Evolutionary conservation across 2,113 vertebrate genomes (phyloP).

Genomic region (Lagopus muta): DNA sequence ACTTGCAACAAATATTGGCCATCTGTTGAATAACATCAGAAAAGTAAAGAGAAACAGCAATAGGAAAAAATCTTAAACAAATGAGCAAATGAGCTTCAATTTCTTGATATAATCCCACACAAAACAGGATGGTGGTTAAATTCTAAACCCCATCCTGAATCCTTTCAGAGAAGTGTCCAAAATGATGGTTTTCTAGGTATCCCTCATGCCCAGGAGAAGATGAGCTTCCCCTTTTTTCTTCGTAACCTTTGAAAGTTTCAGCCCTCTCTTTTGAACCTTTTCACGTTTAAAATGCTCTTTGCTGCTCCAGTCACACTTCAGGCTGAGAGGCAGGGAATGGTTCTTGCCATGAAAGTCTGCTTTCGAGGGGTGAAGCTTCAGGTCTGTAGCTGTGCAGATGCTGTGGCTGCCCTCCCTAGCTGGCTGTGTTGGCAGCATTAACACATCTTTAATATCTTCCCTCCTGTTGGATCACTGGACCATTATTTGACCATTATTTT

Average conservation of each 20-base stretch:
- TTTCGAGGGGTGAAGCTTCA: neutral
- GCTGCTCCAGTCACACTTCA: neutral
- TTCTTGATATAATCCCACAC: neutral
- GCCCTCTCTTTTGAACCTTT: accelerated
- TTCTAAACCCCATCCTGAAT: neutral
- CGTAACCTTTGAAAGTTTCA: neutral
- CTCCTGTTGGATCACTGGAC: neutral
- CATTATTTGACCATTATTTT: neutral
- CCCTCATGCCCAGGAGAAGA: neutral
- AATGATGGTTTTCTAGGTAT: neutral
- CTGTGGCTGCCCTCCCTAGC: accelerated
- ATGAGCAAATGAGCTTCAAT: neutral
- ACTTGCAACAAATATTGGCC: neutral
- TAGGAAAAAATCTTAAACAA: neutral
- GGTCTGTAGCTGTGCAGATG: neutral
- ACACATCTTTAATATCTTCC: neutral
- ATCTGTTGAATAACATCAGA: slow-evolving; percentile 30
- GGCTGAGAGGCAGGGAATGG: neutral
- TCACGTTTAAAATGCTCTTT: neutral
- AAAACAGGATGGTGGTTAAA: neutral
- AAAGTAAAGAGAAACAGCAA: slow-evolving; percentile 21
- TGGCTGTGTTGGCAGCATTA: accelerated
- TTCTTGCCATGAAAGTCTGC: neutral
- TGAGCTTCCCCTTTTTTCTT: neutral
- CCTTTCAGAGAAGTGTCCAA: neutral